Percentiles rank a stretch among this genome's conserved stretches.
Evolutionary conservation across 2,888 invertebrate species (phyloP).

Genomic region (Uloborus plumipes): DNA sequence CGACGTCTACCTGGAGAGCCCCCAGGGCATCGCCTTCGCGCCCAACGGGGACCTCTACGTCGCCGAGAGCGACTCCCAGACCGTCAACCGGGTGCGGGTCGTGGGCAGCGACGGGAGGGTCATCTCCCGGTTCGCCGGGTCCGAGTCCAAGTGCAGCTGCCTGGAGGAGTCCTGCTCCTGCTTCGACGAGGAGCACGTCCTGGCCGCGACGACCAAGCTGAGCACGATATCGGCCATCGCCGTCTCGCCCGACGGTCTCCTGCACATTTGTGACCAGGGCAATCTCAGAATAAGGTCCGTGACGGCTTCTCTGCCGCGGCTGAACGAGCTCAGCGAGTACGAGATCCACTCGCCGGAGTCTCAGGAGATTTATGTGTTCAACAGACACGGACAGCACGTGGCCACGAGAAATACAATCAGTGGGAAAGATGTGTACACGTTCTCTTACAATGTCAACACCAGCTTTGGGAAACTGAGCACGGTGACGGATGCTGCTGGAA

Average conservation of each 20-base stretch:
- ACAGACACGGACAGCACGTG: slow-evolving; percentile 93
- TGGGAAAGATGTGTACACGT: slow-evolving; percentile 92
- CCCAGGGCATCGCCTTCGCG: slow-evolving; percentile 89
- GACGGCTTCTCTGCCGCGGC: slow-evolving; percentile 82
- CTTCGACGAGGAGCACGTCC: slow-evolving; percentile 70
- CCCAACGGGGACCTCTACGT: slow-evolving; percentile 92
- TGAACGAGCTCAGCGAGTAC: slow-evolving; percentile 86
- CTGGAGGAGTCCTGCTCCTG: slow-evolving; percentile 71
- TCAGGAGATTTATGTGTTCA: slow-evolving; percentile 93
- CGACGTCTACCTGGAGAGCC: slow-evolving; percentile 79
- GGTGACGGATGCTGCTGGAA: slow-evolving; percentile 93
- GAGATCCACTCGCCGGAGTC: slow-evolving; percentile 93
- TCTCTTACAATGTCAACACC: slow-evolving; percentile 81
- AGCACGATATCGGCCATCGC: slow-evolving; percentile 79
- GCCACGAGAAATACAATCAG: slow-evolving; percentile 92
- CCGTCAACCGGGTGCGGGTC: slow-evolving; percentile 72
- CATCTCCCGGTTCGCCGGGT: slow-evolving; percentile 72
- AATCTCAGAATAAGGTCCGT: slow-evolving; percentile 71
- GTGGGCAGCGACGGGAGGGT: slow-evolving; percentile 71
- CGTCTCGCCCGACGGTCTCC: slow-evolving; percentile 92
- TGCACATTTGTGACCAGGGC: slow-evolving; percentile 94
- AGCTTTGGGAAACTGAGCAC: slow-evolving; percentile 85
- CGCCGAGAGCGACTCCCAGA: slow-evolving; percentile 90
- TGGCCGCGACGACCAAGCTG: slow-evolving; percentile 72
- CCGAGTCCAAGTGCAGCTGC: slow-evolving; percentile 72